These are phyloP conservation scores for Argya squamiceps DNA, from an alignment of 2,797 vertebrate genomes.

Conservation along the genomic window DNA sequence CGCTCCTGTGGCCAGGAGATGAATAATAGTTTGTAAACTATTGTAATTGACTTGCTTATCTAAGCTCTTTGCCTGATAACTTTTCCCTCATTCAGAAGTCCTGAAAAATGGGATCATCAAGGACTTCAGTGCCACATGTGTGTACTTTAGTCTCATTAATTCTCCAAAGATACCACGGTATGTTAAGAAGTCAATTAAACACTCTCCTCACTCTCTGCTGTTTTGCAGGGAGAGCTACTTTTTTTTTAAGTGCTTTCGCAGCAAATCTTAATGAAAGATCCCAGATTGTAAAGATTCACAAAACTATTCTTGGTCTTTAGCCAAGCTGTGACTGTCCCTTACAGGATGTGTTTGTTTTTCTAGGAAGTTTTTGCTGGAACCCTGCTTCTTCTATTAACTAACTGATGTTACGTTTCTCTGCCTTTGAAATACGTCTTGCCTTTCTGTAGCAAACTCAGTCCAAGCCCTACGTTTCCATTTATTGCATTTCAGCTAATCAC, in stretches of 20 bases:
- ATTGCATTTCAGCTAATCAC: neutral
- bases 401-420: neutral
- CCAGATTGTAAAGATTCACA: neutral
- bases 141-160: neutral
- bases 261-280: neutral
- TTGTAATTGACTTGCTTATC: neutral
- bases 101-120: neutral
- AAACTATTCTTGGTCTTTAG: neutral
- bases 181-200: neutral
- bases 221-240: neutral
- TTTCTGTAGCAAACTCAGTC: neutral
- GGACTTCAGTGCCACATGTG: neutral
- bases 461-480: neutral
- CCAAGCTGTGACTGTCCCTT: neutral
- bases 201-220: neutral
- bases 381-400: neutral
- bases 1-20: neutral
- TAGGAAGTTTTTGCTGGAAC: neutral
- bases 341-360: neutral
- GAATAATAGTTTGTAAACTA: neutral
- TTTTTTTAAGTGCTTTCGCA: neutral
- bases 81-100: neutral
- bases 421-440: neutral
- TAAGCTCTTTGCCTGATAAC: neutral
- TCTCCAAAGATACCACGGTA: neutral